Base-by-base conservation (phyloP, 2,888 invertebrate genomes). In the Suillia variegata region DNA sequence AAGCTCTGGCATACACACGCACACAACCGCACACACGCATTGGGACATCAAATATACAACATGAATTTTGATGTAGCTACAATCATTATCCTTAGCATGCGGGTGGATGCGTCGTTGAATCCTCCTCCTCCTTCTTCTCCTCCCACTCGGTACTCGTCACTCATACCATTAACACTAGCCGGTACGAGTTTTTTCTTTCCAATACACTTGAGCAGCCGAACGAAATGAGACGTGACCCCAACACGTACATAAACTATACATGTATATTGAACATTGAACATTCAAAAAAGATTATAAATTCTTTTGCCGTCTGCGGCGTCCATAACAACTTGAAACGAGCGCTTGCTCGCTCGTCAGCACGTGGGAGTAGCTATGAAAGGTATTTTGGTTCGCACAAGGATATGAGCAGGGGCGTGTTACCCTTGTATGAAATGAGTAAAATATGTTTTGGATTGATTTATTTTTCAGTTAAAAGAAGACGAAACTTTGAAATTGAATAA, bases 201-300 rank as follows among this genome's bases (percentile, higher is more conserved):
- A 31, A 31, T 50, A 21, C 54, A 54, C 54, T 18, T 50, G 54
- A 49, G 38, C 47, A 17, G 15, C 38, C 12, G 12, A n/a, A 53
- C 49, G 53, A 61, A 67, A 67, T 69, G 70, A 74, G 67, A 67
- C 69, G 73, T 71, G 74, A 71, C 75, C 73, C 58, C 67, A 68
- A 70, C 73, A 73, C 75, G 75, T 71, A 69, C 57, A 17, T 10
- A 26, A 26, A 26, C 5, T 26, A 26, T 26, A 26, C 5, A 26
- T 26, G n/a, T n/a, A n/a, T n/a, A n/a, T n/a, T n/a, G n/a, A n/a
- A n/a, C n/a, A n/a, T n/a, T n/a, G n/a, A n/a, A n/a, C n/a, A n/a
- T n/a, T n/a, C n/a, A 26, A 10, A 26, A 26, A 26, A 26, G 10
- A 26, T 26, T 26, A 26, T 26, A 10, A 26, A 26, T 26, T 26